These are phyloP conservation scores for Megaustenia siamemsis DNA, from an alignment of 2,888 invertebrate genomes.

Conservation along the genomic window DNA sequence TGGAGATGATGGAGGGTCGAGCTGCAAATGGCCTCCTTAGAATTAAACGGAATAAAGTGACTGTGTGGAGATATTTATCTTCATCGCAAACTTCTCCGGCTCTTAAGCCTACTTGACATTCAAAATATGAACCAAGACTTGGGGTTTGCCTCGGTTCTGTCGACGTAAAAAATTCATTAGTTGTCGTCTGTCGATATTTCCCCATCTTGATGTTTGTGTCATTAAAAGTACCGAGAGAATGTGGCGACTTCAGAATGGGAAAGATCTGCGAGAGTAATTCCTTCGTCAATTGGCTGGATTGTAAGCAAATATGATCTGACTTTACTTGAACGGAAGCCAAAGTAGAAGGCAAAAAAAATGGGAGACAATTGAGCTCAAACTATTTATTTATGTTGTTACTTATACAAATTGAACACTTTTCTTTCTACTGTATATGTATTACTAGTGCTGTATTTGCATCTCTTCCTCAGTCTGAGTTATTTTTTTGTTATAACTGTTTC, in stretches of 20 bases:
- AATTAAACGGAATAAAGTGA: slow-evolving; percentile 46
- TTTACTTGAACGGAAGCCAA: too few species aligned
- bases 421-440: too few species aligned
- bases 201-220: slow-evolving; percentile 4
- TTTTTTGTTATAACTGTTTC: too few species aligned
- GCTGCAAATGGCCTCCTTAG: slow-evolving; percentile 51
- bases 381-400: too few species aligned
- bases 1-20: slow-evolving; percentile 47
- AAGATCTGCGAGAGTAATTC: not conserved
- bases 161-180: slow-evolving; percentile 32
- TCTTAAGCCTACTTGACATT: slow-evolving; percentile 47
- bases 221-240: slow-evolving; percentile 14
- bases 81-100: slow-evolving; percentile 44
- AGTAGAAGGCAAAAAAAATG: too few species aligned
- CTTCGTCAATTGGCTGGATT: not conserved
- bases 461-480: too few species aligned
- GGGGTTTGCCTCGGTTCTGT: slow-evolving; percentile 7
- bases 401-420: too few species aligned
- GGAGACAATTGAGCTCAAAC: too few species aligned
- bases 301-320: not conserved
- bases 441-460: too few species aligned
- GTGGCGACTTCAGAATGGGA: slow-evolving; percentile 10
- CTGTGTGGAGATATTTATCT: slow-evolving; percentile 43
- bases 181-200: slow-evolving; percentile 27
- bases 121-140: slow-evolving; percentile 46